Evolutionary conservation across 1,140 invertebrate genomes (phyloP), one percentile per base, ranked within the genome.

Genomic region (Liolophura sinensis): DNA sequence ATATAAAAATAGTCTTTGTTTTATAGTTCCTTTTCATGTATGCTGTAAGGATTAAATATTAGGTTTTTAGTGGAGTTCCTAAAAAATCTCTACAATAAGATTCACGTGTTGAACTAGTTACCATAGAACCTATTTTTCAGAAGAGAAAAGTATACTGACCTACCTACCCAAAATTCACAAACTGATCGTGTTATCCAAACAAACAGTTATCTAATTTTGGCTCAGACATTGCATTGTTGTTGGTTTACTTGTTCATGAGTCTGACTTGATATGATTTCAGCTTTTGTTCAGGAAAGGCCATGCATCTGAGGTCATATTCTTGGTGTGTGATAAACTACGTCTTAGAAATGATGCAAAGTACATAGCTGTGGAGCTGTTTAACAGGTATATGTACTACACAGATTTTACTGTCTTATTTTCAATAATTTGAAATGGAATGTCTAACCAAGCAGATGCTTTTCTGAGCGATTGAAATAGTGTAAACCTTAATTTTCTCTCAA

Each of bases 351-450:
- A 77, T 57, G 71, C 69, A n/a, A 73, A 69, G 62, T 77, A 73
- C 54, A 40, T 70, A 1, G 71, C 73, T 47, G 40, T 75, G 12
- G 75, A 78, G 61, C 47, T 78, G 27, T 77, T 77, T 68, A 71
- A 76, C 47, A 76, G 76, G 74, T 72, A 63, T 67, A 49, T 57
- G 27, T 24, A 31, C n/a, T 15, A 18, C n/a, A 12, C 51, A 6
- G 47, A 22, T 67, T 20, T 47, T 52, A 40, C 18, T 18, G 27
- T 18, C n/a, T 31, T 64, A 18, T 31, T 24, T 40, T 40, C 9
- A 9, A 5, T 40, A 9, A 40, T 9, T 40, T 9, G 31, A 40
- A 40, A 40, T 5, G 3, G 3, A 9, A 3, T 40, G 31, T 40
- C 31, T 40, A 3, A 40, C 31, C 9, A 40, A 40, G 9, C 31